Evolutionary conservation across 2,113 vertebrate genomes (phyloP).

Genomic region (Sialia sialis): DNA sequence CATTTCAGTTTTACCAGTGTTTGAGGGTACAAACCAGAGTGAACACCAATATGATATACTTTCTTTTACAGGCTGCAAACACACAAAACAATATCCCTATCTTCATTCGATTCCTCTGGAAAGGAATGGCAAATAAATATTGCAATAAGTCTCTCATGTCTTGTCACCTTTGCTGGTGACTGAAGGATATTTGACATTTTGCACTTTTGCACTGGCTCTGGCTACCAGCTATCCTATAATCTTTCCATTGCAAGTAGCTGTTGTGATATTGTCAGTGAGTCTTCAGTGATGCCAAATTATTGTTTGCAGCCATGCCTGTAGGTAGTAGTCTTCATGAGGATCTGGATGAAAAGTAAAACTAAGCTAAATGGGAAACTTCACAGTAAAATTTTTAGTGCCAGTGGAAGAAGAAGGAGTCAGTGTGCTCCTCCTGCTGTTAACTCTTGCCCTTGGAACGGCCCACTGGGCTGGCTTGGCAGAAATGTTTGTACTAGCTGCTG

Average conservation of each 20-base stretch:
- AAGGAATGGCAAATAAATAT: background rate
- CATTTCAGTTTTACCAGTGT: background rate
- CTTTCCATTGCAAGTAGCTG: background rate
- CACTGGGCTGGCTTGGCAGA: background rate
- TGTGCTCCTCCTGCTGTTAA: background rate
- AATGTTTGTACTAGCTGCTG: background rate
- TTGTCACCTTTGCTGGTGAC: background rate
- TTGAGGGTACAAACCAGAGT: background rate
- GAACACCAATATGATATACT: background rate
- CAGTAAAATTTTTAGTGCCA: background rate
- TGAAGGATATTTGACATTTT: background rate
- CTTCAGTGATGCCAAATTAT: background rate
- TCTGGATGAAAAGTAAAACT: background rate
- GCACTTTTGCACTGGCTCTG: background rate
- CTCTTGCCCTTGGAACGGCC: background rate
- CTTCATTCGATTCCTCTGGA: background rate
- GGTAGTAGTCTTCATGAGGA: background rate
- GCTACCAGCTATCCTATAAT: background rate
- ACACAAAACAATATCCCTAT: background rate
- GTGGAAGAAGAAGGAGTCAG: background rate
- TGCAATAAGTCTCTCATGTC: background rate
- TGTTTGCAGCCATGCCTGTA: background rate
- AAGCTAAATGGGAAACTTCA: background rate
- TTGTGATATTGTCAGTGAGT: background rate
- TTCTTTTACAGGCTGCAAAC: background rate